Conservation (phyloP, 2,113 vertebrate genomes). For the Chaetodon trifascialis region DNA sequence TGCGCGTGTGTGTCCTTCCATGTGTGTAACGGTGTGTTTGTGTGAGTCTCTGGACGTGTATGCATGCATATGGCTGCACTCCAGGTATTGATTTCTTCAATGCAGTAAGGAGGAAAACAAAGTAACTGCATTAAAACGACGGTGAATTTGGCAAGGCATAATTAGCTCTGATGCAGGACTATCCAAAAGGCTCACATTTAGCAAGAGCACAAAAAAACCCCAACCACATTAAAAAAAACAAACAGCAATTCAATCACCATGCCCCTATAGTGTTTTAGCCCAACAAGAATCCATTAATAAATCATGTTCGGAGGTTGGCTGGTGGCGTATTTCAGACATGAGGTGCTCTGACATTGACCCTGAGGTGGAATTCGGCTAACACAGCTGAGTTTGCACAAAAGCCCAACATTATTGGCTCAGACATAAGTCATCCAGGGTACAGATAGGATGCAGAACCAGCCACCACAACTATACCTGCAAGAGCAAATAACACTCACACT, state of each 20-base stretch:
- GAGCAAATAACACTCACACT: conserved; percentile 73
- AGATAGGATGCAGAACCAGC: conserved; percentile 72
- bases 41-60: conserved; percentile 36
- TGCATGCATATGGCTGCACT: conserved; percentile 58
- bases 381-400: conserved; percentile 84
- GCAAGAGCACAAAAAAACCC: conserved; percentile 15
- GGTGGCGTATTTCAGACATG: conserved; percentile 65
- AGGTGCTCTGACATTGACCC: conserved; percentile 80
- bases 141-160: conserved; percentile 54
- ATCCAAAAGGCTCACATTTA: conserved; percentile 8
- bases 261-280: conserved; percentile 42
- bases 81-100: conserved; percentile 63
- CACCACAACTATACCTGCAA: conserved; percentile 75
- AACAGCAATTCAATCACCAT: conserved; percentile 46
- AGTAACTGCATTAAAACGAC: conserved; percentile 73
- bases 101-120: conserved; percentile 68
- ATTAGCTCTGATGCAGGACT: conserved; percentile 38
- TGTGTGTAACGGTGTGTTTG: background rate
- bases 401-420: conserved; percentile 77
- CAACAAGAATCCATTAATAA: conserved; percentile 69
- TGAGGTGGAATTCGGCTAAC: conserved; percentile 77
- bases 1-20: conserved; percentile 15
- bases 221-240: conserved; percentile 31
- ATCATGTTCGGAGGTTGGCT: conserved; percentile 62
- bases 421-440: conserved; percentile 69